Evolutionary conservation across 2,888 invertebrate genomes (phyloP).

Genomic region (Lepas anatifera): DNA sequence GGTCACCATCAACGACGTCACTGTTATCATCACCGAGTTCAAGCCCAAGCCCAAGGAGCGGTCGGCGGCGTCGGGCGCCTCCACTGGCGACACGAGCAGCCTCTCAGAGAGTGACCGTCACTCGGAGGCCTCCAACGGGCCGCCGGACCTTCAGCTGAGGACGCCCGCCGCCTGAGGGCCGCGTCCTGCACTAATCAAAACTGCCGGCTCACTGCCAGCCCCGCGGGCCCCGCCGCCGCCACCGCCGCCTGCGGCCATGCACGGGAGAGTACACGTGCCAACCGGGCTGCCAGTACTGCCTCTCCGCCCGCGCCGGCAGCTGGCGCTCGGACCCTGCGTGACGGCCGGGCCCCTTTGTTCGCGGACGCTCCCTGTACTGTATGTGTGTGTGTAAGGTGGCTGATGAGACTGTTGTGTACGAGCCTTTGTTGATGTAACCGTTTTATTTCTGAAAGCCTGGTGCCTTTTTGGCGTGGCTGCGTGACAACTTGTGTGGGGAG

Average conservation of each 20-base stretch:
- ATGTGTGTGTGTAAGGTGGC: too few species aligned
- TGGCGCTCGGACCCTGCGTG: background rate
- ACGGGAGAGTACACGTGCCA: background rate
- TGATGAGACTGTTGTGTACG: too few species aligned
- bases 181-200: background rate
- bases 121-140: conserved; percentile 13
- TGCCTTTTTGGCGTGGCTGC: too few species aligned
- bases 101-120: conserved; percentile 7
- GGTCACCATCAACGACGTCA: conserved; percentile 93
- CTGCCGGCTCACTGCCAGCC: conserved; percentile 6
- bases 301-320: background rate
- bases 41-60: conserved; percentile 30
- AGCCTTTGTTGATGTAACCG: too few species aligned
- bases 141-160: background rate
- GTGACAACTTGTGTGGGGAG: too few species aligned
- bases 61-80: conserved; percentile 2
- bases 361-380: too few species aligned
- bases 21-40: conserved; percentile 93
- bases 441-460: too few species aligned
- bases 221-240: too few species aligned
- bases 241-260: background rate
- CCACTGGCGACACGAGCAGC: conserved; percentile 8
- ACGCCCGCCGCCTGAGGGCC: background rate
- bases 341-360: too few species aligned
- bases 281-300: background rate